Percentiles rank a stretch among this genome's conserved stretches.
These are phyloP conservation scores for Gambelia wislizenii DNA, from an alignment of 2,797 vertebrate species.

Conservation along the genomic window DNA sequence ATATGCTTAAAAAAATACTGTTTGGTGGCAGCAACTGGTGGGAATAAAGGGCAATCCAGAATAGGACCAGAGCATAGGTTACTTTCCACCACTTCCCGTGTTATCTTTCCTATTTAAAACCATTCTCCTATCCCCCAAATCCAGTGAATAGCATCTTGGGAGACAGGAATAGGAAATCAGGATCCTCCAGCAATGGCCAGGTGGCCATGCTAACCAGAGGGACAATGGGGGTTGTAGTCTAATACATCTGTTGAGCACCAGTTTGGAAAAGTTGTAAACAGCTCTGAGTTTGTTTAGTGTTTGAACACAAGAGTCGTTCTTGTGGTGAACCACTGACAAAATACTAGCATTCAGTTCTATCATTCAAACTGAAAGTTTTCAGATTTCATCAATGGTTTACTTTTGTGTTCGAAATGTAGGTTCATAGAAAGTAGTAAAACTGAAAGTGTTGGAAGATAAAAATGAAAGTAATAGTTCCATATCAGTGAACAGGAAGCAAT, in stretches of 20 bases:
- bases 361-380: background rate
- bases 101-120: background rate
- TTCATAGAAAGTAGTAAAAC: too few relatives aligned
- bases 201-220: background rate
- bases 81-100: background rate
- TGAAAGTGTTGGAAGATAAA: too few relatives aligned
- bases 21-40: too few relatives aligned
- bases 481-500: background rate
- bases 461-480: background rate
- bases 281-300: background rate
- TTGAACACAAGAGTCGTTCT: background rate
- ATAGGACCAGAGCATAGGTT: background rate
- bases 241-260: background rate
- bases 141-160: background rate
- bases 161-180: background rate
- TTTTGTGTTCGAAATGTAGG: background rate
- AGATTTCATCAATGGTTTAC: too few relatives aligned
- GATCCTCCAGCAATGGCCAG: too few relatives aligned
- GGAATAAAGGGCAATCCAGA: background rate
- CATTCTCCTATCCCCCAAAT: background rate
- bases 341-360: too few relatives aligned
- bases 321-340: background rate
- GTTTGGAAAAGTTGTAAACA: background rate
- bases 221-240: background rate
- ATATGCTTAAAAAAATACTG: too few relatives aligned